Percentiles rank a stretch among this genome's conserved stretches.
Evolutionary conservation across 2,797 vertebrate genomes (phyloP).

Genomic region (Luscinia luscinia): DNA sequence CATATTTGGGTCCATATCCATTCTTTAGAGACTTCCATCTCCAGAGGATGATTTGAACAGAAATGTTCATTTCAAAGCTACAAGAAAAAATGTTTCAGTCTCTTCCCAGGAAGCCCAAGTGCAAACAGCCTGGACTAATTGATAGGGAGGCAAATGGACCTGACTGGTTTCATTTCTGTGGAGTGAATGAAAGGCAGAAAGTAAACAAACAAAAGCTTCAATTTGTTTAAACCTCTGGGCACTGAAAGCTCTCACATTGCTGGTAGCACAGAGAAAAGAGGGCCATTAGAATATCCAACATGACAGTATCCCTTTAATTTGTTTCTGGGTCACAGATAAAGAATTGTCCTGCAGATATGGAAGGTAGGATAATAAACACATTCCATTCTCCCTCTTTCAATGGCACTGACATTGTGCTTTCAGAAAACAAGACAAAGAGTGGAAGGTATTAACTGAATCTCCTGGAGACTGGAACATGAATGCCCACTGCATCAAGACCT

Average conservation of each 20-base stretch:
- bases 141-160: neutral
- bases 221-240: constrained; percentile 36
- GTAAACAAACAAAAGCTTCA: constrained; percentile 37
- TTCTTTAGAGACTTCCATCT: neutral
- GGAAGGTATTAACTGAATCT: neutral
- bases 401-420: neutral
- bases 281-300: constrained; percentile 25
- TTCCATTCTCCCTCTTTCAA: neutral
- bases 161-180: neutral
- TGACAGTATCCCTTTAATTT: constrained; percentile 37
- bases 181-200: neutral
- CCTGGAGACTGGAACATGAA: neutral
- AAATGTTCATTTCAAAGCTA: neutral
- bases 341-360: constrained; percentile 8
- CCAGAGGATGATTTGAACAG: neutral
- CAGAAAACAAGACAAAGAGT: neutral
- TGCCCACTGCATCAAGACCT: neutral
- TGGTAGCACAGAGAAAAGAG: neutral
- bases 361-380: constrained; percentile 21
- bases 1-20: accelerated
- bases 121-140: constrained; percentile 15
- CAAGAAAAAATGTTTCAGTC: neutral
- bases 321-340: constrained; percentile 50
- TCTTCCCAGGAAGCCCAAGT: neutral
- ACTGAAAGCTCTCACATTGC: neutral